Base-by-base conservation (phyloP, 2,797 vertebrate species). In the Allobates femoralis region DNA sequence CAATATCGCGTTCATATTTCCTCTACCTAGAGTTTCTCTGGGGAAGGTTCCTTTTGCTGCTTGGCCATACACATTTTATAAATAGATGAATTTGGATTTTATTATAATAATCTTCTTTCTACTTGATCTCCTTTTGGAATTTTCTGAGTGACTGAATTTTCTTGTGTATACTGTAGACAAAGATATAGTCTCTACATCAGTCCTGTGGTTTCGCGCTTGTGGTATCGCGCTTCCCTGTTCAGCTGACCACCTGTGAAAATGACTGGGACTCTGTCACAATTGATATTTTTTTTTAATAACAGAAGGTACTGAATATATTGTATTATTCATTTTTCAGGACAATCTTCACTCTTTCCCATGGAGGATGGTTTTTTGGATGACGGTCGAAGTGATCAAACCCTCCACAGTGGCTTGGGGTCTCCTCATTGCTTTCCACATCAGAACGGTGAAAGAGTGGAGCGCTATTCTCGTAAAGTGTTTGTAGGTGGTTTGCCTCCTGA, bases 291-390 rank as follows among this genome's bases (percentile, higher is more conserved):
- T 46, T 46, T 46, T 11, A 10, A 4, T 8, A 32, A 69, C 3
- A 3, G 18, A 32, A 11, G 18, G 19, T 71, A 56, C 7, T 26
- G 26, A n/a, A 23, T 6, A 30, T 64, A 30, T 28, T 64, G 21
- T 28, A 28, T 81, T 71, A n/a, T n/a, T 56, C 19, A 14, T 18
- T 89, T 76, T 80, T 88, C 85, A 99, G 98, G 98, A 90, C 97
- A 99, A 90, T 99, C 98, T 0, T 99, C 97, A 81, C 92, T 99
- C 90, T 99, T 99, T 91, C 98, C 98, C 55, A 98, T 99, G 98
- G 98, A 99, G 91, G 98, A 99, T 62, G 95, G 96, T 32, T 99
- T 99, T 89, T 94, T 97, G 89, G 98, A 99, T 79, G 98, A 99
- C 6, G 98, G 99, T 19, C 95, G 98, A 58, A 95, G 96, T 73